Percentiles rank a stretch among this genome's conserved stretches.
phyloP scores from a whole-genome alignment of 2,113 vertebrate species.

The Microtus pennsylvanicus region DNA sequence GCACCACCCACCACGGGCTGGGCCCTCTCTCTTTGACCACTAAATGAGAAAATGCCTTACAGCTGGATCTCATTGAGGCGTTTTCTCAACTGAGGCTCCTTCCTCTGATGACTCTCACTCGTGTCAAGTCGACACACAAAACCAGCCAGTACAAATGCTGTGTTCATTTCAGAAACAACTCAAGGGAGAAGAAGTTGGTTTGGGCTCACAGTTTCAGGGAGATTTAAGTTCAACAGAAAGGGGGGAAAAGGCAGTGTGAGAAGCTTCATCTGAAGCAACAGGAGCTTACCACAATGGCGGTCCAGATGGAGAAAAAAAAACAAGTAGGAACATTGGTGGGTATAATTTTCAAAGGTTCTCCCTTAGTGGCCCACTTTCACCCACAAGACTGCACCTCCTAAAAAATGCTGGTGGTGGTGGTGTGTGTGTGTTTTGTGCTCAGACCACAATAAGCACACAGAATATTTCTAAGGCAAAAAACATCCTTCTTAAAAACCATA shows the following conservation, averaged over 20 bases:
- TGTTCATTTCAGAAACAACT: not conserved
- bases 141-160: not conserved
- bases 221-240: not conserved
- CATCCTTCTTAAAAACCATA: not conserved
- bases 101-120: not conserved
- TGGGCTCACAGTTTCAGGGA: not conserved
- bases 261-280: not conserved
- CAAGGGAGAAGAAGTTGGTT: not conserved
- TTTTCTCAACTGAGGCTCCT: not conserved
- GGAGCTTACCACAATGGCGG: not conserved
- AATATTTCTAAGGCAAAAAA: not conserved
- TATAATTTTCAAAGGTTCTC: not conserved
- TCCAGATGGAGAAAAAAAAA: not conserved
- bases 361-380: not conserved
- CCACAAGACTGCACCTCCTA: not conserved
- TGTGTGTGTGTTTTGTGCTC: not conserved
- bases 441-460: not conserved
- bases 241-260: too few species aligned
- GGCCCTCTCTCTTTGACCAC: not conserved
- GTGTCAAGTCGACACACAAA: not conserved
- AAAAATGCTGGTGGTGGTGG: not conserved
- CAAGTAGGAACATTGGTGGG: too few species aligned
- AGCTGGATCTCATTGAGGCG: not conserved
- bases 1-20: not conserved
- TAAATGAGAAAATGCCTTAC: not conserved